These are phyloP conservation scores for Phylloscopus trochiloides DNA, from an alignment of 2,113 vertebrate species.

Conservation along the genomic window DNA sequence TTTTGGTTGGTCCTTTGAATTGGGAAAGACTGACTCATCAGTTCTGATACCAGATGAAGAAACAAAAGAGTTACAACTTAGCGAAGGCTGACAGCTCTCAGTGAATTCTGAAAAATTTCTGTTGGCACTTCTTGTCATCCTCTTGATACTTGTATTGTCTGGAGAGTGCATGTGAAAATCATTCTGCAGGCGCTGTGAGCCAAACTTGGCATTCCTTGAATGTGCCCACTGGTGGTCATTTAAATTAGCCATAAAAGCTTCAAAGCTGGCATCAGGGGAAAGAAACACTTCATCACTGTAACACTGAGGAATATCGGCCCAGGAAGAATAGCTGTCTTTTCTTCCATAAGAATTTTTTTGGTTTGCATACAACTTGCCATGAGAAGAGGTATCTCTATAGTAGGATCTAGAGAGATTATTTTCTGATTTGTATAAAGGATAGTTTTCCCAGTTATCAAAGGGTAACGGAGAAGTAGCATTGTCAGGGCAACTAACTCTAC, in stretches of 20 bases:
- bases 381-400: conserved; percentile 45
- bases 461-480: background rate
- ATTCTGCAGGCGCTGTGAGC: background rate
- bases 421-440: conserved; percentile 56
- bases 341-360: conserved; percentile 34
- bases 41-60: background rate
- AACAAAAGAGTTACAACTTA: background rate
- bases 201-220: background rate
- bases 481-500: conserved; percentile 31
- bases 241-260: conserved; percentile 49
- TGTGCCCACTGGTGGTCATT: background rate
- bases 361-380: conserved; percentile 31
- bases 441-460: conserved; percentile 71
- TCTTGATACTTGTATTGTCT: conserved; percentile 28
- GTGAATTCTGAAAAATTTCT: conserved; percentile 25
- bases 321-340: conserved; percentile 46
- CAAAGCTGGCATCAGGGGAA: conserved; percentile 57
- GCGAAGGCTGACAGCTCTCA: background rate
- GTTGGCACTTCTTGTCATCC: background rate
- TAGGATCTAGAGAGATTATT: conserved; percentile 54
- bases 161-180: background rate
- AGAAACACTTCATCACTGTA: conserved; percentile 37
- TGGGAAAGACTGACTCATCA: conserved; percentile 28
- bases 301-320: conserved; percentile 46
- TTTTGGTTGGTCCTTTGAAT: conserved; percentile 16